A percentile compares a stretch with the other conserved stretches of the same genome.
These are phyloP conservation scores for Micrasema minimum DNA, from an alignment of 1,140 invertebrate species.

Conservation along the genomic window DNA sequence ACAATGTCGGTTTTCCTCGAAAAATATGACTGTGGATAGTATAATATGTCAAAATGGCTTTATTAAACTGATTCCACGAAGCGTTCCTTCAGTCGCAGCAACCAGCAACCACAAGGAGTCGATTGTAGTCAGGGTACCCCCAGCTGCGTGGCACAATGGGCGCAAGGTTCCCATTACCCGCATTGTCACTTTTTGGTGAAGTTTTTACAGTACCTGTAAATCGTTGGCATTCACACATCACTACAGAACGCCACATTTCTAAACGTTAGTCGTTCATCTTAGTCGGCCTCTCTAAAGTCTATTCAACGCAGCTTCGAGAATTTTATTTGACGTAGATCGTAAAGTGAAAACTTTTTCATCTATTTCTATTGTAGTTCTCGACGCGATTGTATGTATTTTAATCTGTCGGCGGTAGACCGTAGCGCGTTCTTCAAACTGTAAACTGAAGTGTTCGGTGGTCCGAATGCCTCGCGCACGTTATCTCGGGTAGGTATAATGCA, in stretches of 20 bases:
- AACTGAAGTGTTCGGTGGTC: too few species aligned
- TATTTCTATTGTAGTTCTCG: neutral
- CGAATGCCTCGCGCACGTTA: neutral
- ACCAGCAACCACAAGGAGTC: conserved; percentile 1
- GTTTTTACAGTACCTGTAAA: conserved; percentile 42
- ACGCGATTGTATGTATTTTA: too few species aligned
- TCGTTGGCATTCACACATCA: conserved; percentile 23
- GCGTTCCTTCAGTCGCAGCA: neutral
- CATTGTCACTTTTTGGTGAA: conserved; percentile 36
- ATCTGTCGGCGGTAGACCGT: too few species aligned
- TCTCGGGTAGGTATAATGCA: neutral
- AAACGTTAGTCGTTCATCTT: conserved; percentile 22
- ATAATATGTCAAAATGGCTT: conserved; percentile 5
- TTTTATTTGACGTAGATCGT: conserved; percentile 15
- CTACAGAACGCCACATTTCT: conserved; percentile 23
- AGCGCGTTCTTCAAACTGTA: too few species aligned
- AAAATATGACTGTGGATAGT: conserved; percentile 1
- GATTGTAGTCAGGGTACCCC: neutral
- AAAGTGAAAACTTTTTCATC: conserved; percentile 21
- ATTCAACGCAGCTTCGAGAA: conserved; percentile 22
- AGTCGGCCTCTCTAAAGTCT: conserved; percentile 27
- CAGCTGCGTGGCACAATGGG: conserved; percentile 7
- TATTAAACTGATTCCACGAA: conserved; percentile 27
- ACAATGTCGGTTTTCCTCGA: conserved; percentile 23
- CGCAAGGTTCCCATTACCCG: conserved; percentile 6